A percentile compares a stretch with the other conserved stretches of the same genome.
Conservation (phyloP, 2,113 vertebrate genomes). For the Barbus barbus region DNA sequence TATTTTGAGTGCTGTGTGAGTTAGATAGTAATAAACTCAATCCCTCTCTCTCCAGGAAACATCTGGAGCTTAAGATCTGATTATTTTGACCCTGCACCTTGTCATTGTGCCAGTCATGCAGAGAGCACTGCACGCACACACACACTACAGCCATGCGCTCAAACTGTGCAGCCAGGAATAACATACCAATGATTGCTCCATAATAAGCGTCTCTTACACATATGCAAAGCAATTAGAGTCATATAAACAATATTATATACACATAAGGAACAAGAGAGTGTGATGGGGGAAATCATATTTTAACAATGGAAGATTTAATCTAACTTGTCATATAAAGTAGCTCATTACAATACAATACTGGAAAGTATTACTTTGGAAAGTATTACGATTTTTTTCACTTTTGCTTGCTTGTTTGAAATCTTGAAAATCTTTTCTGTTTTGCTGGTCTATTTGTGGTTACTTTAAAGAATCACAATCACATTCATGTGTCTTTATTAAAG, state of each 20-base stretch:
- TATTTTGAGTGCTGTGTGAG: constrained; percentile 21
- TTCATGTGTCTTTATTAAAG: not conserved
- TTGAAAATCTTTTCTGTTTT: no score
- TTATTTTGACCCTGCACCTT: constrained; percentile 60
- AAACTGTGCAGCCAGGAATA: constrained; percentile 31
- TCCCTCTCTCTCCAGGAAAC: constrained; percentile 58
- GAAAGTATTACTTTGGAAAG: not conserved
- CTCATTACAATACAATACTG: not conserved
- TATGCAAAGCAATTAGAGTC: constrained; percentile 21
- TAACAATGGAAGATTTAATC: not conserved
- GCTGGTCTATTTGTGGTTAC: not conserved
- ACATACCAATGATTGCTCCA: constrained; percentile 19
- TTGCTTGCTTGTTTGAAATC: not conserved
- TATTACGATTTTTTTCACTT: not conserved
- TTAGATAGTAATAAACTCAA: not conserved
- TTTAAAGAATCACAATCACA: not conserved
- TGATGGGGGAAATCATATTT: not conserved
- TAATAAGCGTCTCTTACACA: constrained; percentile 6
- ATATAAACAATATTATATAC: constrained; percentile 2
- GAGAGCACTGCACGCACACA: constrained; percentile 37
- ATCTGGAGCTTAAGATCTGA: constrained; percentile 60
- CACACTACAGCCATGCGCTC: constrained; percentile 23
- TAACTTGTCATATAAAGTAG: not conserved
- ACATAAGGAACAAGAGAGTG: constrained; percentile 1
- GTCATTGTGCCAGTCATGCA: constrained; percentile 46